These are phyloP conservation scores for Galleria mellonella DNA, from an alignment of 1,140 invertebrate species.

Conservation along the genomic window DNA sequence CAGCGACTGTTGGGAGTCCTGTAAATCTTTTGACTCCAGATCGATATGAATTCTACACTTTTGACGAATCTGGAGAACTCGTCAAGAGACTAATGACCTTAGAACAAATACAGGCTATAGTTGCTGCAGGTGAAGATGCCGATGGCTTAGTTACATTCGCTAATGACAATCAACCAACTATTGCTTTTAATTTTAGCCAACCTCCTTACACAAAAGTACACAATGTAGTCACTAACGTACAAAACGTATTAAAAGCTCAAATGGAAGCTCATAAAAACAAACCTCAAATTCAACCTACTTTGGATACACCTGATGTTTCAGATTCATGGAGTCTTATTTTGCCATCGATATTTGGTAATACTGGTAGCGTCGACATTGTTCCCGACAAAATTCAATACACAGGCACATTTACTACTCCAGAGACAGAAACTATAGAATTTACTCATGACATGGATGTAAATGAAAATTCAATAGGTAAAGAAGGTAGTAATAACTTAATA, in stretches of 20 bases:
- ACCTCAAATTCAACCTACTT: slow-evolving; percentile 72
- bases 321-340: slow-evolving; percentile 87
- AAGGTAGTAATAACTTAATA: slow-evolving; percentile 36
- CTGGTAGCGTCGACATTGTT: slow-evolving; percentile 75
- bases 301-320: slow-evolving; percentile 81
- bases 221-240: slow-evolving; percentile 86
- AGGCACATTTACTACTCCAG: slow-evolving; percentile 72
- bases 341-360: slow-evolving; percentile 84
- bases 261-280: slow-evolving; percentile 80
- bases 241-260: slow-evolving; percentile 86
- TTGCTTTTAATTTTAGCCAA: slow-evolving; percentile 61
- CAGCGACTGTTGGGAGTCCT: slow-evolving; percentile 81
- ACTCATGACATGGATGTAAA: slow-evolving; percentile 33
- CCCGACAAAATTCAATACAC: slow-evolving; percentile 66
- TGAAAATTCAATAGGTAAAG: slow-evolving; percentile 46
- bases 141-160: slow-evolving; percentile 71
- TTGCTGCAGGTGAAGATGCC: slow-evolving; percentile 84
- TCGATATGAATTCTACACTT: slow-evolving; percentile 89
- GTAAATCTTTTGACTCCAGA: slow-evolving; percentile 84
- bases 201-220: slow-evolving; percentile 81
- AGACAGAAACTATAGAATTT: slow-evolving; percentile 72
- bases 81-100: slow-evolving; percentile 88
- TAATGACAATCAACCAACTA: slow-evolving; percentile 67
- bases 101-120: slow-evolving; percentile 87
- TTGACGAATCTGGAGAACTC: slow-evolving; percentile 86